Evolutionary conservation across 2,797 vertebrate genomes (phyloP).

Genomic region (Mionectes olivaceus): DNA sequence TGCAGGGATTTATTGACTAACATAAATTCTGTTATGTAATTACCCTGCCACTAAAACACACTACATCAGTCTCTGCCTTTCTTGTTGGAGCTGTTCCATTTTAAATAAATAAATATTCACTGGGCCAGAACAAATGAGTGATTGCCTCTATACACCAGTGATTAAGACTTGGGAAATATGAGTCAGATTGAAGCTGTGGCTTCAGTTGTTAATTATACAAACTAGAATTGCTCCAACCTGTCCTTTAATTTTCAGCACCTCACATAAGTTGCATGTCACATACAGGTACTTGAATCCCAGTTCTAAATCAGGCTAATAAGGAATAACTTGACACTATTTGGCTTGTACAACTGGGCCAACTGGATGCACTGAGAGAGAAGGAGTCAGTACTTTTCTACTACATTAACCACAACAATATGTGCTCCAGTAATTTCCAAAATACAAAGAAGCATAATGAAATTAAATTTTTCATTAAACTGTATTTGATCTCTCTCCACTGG

Average conservation of each 20-base stretch:
- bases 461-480: background rate
- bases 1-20: conserved; percentile 55
- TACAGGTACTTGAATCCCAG: background rate
- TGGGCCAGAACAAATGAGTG: conserved; percentile 44
- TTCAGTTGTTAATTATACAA: background rate
- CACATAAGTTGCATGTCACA: background rate
- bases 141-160: conserved; percentile 25
- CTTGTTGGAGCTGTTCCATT: conserved; percentile 34
- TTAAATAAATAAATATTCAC: conserved; percentile 66
- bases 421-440: background rate
- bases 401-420: background rate
- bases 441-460: background rate
- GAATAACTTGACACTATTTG: background rate
- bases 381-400: background rate
- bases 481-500: background rate
- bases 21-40: conserved; percentile 65
- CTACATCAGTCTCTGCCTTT: conserved; percentile 40
- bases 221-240: background rate
- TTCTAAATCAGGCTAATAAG: background rate
- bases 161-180: conserved; percentile 39
- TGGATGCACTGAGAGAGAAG: background rate
- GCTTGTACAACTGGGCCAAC: background rate
- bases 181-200: background rate
- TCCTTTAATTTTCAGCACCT: background rate
- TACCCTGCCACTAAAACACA: conserved; percentile 34